Base-by-base conservation (phyloP, 2,113 vertebrate genomes). In the Calidris pugnax region DNA sequence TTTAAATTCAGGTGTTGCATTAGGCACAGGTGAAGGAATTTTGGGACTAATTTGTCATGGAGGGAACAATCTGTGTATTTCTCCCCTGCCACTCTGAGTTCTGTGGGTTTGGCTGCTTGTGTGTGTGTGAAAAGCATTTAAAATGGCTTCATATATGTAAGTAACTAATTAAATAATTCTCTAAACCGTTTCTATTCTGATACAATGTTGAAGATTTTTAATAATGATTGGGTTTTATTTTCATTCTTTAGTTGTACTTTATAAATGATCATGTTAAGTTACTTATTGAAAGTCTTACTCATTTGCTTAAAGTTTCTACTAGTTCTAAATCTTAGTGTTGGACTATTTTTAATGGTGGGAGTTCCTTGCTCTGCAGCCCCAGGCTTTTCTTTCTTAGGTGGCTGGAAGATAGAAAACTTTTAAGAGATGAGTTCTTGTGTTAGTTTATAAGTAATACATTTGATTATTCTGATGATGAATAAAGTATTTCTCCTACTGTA, bases 301-400 rank as follows among this genome's bases (percentile, higher is more conserved):
- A 95, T 94, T 96, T 98, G 97, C 92, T 94, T 97, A 93, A 97
- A 81, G 69, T 97, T 97, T 89, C 93, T 98, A 92, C 81, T 86
- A 88, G 72, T 98, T 97, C 59, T 96, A 96, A 97, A 97, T 97
- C 98, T 98, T 98, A 96, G 96, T 97, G 95, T 80, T 94, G 55
- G 45, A 89, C 95, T 98, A 95, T 97, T 98, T 84, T 77, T 48
- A 50, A 50, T 93, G 68, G 89, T 89, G 94, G 24, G 74, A 95
- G 71, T 72, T 95, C 50, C 89, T 96, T 84, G 75, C 85, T 96
- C 95, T 91, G 41, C 81, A 51, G 30, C 26, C 53, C 14, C 6
- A 1, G 14, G 27, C 10, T 43, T 59, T 67, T 67, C 17, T 12
- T 64, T 41, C 32, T 56, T 45, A 66, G 45, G 22, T 39, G 59